Evolutionary conservation across 2,888 invertebrate species (phyloP).

Genomic region (Willowsia nigromaculata): DNA sequence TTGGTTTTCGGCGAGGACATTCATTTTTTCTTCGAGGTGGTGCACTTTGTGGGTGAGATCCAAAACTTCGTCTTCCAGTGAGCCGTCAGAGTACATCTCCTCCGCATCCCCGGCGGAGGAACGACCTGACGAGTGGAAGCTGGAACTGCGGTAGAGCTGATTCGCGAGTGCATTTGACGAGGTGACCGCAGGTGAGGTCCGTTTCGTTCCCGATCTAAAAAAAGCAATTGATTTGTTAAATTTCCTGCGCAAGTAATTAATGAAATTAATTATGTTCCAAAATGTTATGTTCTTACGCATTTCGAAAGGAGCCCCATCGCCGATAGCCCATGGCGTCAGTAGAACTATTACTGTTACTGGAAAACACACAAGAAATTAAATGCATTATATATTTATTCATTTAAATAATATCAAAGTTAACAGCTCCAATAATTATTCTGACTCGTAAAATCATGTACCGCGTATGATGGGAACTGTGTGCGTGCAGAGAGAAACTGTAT

Average conservation of each 20-base stretch:
- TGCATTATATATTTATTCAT: no score
- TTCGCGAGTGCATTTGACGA: constrained; percentile 83
- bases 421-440: not conserved
- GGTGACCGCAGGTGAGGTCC: constrained; percentile 71
- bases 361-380: constrained; percentile 11
- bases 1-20: constrained; percentile 92
- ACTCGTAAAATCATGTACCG: no score
- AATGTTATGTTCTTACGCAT: constrained; percentile 74
- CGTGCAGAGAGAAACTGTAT: no score
- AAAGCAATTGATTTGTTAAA: not conserved
- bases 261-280: not conserved
- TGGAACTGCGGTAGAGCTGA: constrained; percentile 94
- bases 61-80: constrained; percentile 94
- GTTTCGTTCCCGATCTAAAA: constrained; percentile 75
- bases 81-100: constrained; percentile 97
- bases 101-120: constrained; percentile 95
- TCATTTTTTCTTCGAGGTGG: constrained; percentile 92
- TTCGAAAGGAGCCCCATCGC: constrained; percentile 77
- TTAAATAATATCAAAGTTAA: not conserved
- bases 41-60: constrained; percentile 93
- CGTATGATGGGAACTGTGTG: no score
- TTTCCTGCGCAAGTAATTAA: not conserved
- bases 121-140: constrained; percentile 95
- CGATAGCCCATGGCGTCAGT: constrained; percentile 76
- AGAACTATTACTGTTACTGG: constrained; percentile 45